Base-by-base conservation (phyloP, 1,140 invertebrate genomes). In the Archegozetes longisetosus region DNA sequence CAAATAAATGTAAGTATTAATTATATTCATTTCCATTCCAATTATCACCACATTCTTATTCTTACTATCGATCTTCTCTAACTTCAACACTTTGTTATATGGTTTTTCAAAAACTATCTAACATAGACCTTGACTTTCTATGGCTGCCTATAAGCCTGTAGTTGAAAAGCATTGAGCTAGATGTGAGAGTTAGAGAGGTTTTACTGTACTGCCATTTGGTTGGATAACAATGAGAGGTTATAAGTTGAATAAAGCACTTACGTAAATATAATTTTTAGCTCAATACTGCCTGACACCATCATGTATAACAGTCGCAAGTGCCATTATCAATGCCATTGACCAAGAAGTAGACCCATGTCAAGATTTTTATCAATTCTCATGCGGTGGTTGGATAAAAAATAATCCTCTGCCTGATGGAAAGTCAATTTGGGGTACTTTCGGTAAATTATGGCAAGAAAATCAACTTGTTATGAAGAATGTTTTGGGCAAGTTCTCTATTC, bases 341-440 rank as follows among this genome's bases (percentile, higher is more conserved):
- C 70, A 72, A 0, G 75, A 72, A 1, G 78, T 83, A 2, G 78
- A 94, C 71, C 92, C 93, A 0, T 98, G 94, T 71, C 78, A 89
- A 9, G 89, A 98, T 72, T 98, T 97, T 74, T 98, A 95, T 72
- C 77, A 85, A 50, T 97, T 86, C 72, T 80, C 92, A 0, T 97
- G 93, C 69, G 90, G 90, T 17, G 85, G 86, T 0, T 96, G 91
- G 91, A 82, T 92, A 25, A 82, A 82, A 66, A 82, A 83, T 52
- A 93, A 95, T 74, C 88, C 89, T 0, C 86, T 94, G 61, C 92
- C 92, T 0, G 76, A 70, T 85, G 70, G 86, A 82, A n/a, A 88
- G 69, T 84, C 84, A n/a, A 84, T 82, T 54, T 95, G 91, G 91
- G 87, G 87, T 22, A 92, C 88, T n/a, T 95, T 95, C 71, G 84